These are phyloP conservation scores for Dyspetes luteomarginatus DNA, from an alignment of 2,888 invertebrate species.

Conservation along the genomic window DNA sequence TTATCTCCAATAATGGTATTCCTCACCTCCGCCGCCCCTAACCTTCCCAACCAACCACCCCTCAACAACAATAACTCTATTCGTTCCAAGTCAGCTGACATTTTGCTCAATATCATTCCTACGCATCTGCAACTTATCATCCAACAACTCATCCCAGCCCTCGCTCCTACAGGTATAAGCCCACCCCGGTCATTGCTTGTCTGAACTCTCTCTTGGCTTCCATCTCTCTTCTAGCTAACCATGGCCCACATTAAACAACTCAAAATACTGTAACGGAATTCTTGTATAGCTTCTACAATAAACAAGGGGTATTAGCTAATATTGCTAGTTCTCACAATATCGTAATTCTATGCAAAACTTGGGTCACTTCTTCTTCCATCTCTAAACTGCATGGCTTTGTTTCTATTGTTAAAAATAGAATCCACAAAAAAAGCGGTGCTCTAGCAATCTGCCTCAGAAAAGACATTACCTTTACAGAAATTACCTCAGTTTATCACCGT, in stretches of 20 bases:
- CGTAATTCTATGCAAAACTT: slow-evolving; percentile 32
- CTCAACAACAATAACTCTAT: neutral
- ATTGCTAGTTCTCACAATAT: slow-evolving; percentile 19
- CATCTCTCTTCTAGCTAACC: neutral
- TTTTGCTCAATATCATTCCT: neutral
- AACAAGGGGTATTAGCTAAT: neutral
- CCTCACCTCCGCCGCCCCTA: too few species aligned
- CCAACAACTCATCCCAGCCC: slow-evolving; percentile 15
- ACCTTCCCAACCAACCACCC: neutral
- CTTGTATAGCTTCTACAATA: slow-evolving; percentile 19
- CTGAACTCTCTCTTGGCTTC: slow-evolving; percentile 14
- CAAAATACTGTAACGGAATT: slow-evolving; percentile 42
- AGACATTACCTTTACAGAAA: slow-evolving; percentile 18
- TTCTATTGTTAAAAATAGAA: slow-evolving; percentile 6
- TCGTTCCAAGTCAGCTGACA: neutral
- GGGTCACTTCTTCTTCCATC: neutral
- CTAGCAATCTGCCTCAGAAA: slow-evolving; percentile 37
- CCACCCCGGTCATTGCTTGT: neutral
- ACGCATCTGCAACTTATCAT: neutral
- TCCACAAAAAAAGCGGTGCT: neutral
- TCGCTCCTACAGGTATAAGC: slow-evolving; percentile 3
- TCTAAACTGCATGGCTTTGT: slow-evolving; percentile 1
- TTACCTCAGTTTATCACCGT: neutral
- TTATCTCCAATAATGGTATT: too few species aligned
- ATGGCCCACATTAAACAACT: neutral